A percentile compares a stretch with the other conserved stretches of the same genome.
These are phyloP conservation scores for Tridacna crocea DNA, from an alignment of 2,888 invertebrate species.

Conservation along the genomic window DNA sequence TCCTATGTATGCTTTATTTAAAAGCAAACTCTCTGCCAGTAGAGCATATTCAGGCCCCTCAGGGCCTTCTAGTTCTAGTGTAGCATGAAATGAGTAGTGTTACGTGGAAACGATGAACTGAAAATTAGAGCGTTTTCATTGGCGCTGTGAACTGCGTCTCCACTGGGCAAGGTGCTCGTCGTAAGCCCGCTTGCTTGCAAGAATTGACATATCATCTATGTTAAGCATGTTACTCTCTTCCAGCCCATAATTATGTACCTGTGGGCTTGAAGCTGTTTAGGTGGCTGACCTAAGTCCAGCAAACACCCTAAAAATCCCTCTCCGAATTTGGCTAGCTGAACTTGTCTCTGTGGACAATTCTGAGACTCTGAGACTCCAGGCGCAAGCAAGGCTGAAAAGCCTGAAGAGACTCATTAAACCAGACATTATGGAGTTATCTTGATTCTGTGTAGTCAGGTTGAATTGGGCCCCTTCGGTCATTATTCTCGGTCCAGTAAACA, in stretches of 20 bases:
- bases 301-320: neutral
- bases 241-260: neutral
- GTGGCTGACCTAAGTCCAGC: constrained; percentile 11
- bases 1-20: too few relatives aligned
- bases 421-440: neutral
- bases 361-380: neutral
- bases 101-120: too few relatives aligned
- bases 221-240: neutral
- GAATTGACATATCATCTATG: neutral
- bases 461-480: too few relatives aligned
- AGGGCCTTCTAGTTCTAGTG: too few relatives aligned
- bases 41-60: too few relatives aligned
- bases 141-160: neutral
- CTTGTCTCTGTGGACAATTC: too few relatives aligned
- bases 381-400: constrained; percentile 1
- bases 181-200: neutral
- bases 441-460: neutral
- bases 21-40: too few relatives aligned
- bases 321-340: neutral
- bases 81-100: too few relatives aligned
- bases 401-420: constrained; percentile 6
- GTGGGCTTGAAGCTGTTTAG: neutral
- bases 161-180: neutral
- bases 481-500: too few relatives aligned
- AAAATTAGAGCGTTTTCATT: too few relatives aligned